phyloP scores from a whole-genome alignment of 2,888 invertebrate species.

The Drosophila kuntzei region DNA sequence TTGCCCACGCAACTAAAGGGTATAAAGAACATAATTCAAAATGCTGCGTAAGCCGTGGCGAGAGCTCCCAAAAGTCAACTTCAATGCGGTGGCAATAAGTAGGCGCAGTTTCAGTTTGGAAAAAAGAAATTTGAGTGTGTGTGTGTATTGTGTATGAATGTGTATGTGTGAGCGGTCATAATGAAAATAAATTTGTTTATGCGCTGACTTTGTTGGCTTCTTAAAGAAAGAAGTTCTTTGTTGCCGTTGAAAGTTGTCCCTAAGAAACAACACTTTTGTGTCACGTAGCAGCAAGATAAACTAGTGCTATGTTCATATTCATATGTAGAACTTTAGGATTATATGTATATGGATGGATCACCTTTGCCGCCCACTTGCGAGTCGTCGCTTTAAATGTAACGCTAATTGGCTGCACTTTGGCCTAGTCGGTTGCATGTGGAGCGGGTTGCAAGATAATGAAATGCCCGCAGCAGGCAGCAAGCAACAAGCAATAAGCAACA shows the following conservation, averaged over 20 bases:
- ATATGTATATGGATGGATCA: constrained; percentile 17
- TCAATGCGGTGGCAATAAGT: constrained; percentile 38
- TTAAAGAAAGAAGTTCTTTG: constrained; percentile 66
- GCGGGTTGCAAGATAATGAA: constrained; percentile 58
- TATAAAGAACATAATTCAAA: constrained; percentile 45
- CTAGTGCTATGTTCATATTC: not conserved
- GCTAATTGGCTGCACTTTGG: constrained; percentile 63
- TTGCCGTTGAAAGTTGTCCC: constrained; percentile 34
- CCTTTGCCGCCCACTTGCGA: constrained; percentile 54
- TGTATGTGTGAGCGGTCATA: constrained; percentile 47
- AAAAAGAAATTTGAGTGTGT: constrained; percentile 19
- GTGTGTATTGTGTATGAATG: not conserved
- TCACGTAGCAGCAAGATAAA: constrained; percentile 53
- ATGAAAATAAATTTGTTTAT: constrained; percentile 73
- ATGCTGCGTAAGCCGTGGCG: constrained; percentile 41
- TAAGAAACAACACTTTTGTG: constrained; percentile 62
- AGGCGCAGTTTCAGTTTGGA: constrained; percentile 39
- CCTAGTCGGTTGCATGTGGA: constrained; percentile 43
- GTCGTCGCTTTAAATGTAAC: constrained; percentile 43
- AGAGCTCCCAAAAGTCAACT: constrained; percentile 20
- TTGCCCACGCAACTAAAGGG: constrained; percentile 20
- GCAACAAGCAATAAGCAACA: constrained; percentile 29
- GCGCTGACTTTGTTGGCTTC: constrained; percentile 48
- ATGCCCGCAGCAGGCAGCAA: constrained; percentile 54
- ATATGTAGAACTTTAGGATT: not conserved